Base-by-base conservation (phyloP, 2,888 invertebrate genomes). In the Orthosia incerta region DNA sequence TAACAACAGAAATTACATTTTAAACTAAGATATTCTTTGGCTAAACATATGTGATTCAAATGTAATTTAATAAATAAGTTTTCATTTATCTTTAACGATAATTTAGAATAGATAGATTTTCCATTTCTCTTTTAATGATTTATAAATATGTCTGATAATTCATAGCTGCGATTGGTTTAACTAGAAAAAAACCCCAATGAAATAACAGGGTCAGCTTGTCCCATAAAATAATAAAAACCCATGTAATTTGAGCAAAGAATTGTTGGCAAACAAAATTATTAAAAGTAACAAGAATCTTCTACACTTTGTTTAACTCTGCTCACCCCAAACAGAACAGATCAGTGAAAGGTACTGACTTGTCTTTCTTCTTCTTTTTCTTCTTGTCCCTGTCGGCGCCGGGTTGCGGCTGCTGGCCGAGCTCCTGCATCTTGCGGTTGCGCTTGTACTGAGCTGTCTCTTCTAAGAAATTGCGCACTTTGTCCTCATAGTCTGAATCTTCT, bases 401-500 rank as follows among this genome's bases (percentile, higher is more conserved):
- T 80, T 96, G 96, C 59, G 93, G 91, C 90, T 97, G 97, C 87
- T 97, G 97, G 4, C 96, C 96, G 18, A 97, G 93, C 86, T 97
- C 97, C 87, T 98, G 97, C 94, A 97, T 97, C 93, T 97, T 97
- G 89, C 97, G 97, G 89, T 97, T 97, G 83, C 97, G 97, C 90
- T 98, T 98, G 96, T 98, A 98, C 89, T 98, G 97, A 48, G 97
- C 97, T 0, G 98, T 98, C 88, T 98, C 98, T 89, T 98, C 98
- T 73, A 98, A 95, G 92, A 98, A 98, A 92, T 98, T 98, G n/a
- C 98, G 97, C 74, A 98, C 98, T 96, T 98, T 98, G 77, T 98
- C 98, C 92, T 98, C 98, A 88, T 98, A 98, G 91, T 98, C 98
- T 0, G 98, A 98, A 89, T 98, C 98, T 85, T 98, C 98, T 91